A percentile compares a stretch with the other conserved stretches of the same genome.
phyloP scores from a whole-genome alignment of 2,113 vertebrate genomes.

The Myanophis thanlyinensis region DNA sequence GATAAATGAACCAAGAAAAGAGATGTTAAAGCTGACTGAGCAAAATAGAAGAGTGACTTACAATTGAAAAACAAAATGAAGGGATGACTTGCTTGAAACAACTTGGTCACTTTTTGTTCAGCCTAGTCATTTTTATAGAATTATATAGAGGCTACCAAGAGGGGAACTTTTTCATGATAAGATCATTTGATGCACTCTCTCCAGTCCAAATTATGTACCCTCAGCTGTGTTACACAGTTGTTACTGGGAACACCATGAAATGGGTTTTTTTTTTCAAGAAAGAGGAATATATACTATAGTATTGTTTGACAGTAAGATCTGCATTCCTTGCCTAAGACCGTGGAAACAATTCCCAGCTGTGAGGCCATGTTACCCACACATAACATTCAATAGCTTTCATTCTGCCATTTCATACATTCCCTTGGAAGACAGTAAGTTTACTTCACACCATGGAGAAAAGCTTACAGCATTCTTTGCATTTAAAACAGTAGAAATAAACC shows the following conservation, averaged over 20 bases:
- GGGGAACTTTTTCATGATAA: background rate
- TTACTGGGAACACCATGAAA: background rate
- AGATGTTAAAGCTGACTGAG: background rate
- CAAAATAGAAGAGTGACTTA: background rate
- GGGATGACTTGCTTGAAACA: background rate
- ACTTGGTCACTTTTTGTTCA: background rate
- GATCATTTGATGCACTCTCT: background rate
- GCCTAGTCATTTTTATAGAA: background rate
- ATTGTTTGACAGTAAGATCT: background rate
- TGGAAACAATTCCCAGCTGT: background rate
- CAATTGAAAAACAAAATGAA: background rate
- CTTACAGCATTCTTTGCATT: background rate
- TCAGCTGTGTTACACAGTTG: background rate
- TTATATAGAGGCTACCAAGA: background rate
- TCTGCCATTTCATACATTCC: conserved; percentile 2
- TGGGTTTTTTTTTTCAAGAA: background rate
- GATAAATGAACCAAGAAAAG: background rate
- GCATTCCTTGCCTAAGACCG: background rate
- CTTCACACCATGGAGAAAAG: background rate
- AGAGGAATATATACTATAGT: background rate
- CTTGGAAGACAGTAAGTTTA: background rate
- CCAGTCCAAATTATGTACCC: background rate
- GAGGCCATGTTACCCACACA: background rate
- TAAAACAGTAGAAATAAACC: background rate
- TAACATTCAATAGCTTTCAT: background rate